A percentile compares a stretch with the other conserved stretches of the same genome.
phyloP scores from a whole-genome alignment of 1,140 invertebrate species.

The Charaxes varanes region DNA sequence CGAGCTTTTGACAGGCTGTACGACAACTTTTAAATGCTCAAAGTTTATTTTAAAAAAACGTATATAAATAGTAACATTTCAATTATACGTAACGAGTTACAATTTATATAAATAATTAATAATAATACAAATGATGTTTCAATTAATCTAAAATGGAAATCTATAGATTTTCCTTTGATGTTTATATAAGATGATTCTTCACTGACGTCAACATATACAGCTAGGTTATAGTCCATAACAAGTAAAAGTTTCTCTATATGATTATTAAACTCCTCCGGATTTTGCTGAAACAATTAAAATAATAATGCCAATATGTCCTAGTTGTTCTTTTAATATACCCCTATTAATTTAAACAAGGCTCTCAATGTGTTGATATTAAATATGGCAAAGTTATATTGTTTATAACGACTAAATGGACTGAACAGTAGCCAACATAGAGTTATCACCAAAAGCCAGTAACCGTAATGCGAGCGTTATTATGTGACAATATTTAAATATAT shows the following conservation, averaged over 20 bases:
- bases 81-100: too few relatives aligned
- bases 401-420: too few relatives aligned
- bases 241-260: conserved; percentile 26
- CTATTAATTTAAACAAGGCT: neutral
- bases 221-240: conserved; percentile 25
- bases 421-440: too few relatives aligned
- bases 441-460: conserved; percentile 4
- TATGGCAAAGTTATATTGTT: too few relatives aligned
- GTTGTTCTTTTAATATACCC: neutral
- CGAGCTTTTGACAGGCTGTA: conserved; percentile 57
- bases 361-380: too few relatives aligned
- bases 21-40: conserved; percentile 32
- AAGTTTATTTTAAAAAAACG: conserved; percentile 52
- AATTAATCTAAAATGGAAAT: conserved; percentile 1
- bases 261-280: conserved; percentile 32
- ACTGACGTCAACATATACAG: conserved; percentile 13
- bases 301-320: conserved; percentile 31
- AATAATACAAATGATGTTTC: conserved; percentile 3
- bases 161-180: neutral
- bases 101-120: conserved; percentile 12
- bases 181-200: conserved; percentile 7
- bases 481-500: neutral
- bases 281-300: conserved; percentile 63
- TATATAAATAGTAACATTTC: conserved; percentile 29
- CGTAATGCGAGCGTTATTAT: neutral